phyloP scores from a whole-genome alignment of 2,797 vertebrate genomes.

The Peromyscus melanophrys region DNA sequence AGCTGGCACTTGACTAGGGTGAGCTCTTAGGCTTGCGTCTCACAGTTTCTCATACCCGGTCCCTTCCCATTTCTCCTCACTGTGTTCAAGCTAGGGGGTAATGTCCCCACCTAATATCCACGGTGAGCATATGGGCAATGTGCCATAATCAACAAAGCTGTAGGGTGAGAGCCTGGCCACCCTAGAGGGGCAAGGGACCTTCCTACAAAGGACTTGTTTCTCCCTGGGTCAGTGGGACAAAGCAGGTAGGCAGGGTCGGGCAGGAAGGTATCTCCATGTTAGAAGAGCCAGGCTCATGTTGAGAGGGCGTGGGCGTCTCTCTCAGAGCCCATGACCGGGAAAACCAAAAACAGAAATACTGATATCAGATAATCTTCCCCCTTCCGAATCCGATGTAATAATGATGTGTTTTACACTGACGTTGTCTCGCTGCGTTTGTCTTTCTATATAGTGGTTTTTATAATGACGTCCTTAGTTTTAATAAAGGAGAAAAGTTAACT shows the following conservation, averaged over 20 bases:
- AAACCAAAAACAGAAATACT: constrained; percentile 84
- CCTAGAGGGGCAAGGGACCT: neutral
- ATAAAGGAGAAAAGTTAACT: constrained; percentile 86
- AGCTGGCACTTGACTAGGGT: neutral
- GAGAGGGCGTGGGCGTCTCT: constrained; percentile 73
- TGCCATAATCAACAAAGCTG: neutral
- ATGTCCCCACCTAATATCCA: neutral
- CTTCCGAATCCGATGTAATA: neutral
- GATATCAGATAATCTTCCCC: constrained; percentile 15
- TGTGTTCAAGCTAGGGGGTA: constrained; percentile 37
- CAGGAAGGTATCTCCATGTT: constrained; percentile 55
- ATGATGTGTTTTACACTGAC: constrained; percentile 81
- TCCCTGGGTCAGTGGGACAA: neutral
- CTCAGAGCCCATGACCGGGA: constrained; percentile 80
- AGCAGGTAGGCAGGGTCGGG: rapidly evolving
- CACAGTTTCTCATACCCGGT: rapidly evolving
- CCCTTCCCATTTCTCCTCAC: constrained; percentile 21
- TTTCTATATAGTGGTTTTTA: constrained; percentile 90
- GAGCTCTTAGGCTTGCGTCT: neutral
- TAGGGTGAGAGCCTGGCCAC: neutral
- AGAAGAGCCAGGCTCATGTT: constrained; percentile 35
- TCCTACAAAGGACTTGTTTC: neutral
- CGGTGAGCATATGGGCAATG: constrained; percentile 50
- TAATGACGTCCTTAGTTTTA: constrained; percentile 89
- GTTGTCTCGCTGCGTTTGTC: constrained; percentile 87